Percentiles rank a stretch among this genome's conserved stretches.
Conservation (phyloP, 2,797 vertebrate species). For the Adelosebastes latens region DNA sequence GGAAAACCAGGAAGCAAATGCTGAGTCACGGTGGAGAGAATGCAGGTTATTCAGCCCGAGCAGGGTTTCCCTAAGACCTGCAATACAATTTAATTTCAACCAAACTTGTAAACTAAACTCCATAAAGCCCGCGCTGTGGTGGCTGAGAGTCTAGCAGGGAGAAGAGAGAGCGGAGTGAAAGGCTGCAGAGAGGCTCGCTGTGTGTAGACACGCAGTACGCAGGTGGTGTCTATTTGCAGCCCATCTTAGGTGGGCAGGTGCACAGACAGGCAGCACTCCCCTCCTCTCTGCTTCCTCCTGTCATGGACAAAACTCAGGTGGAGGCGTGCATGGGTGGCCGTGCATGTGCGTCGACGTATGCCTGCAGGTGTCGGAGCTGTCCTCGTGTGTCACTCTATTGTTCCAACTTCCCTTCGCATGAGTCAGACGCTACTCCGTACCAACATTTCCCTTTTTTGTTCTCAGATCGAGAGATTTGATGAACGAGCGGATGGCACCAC, state of each 20-base stretch:
- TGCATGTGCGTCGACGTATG: neutral
- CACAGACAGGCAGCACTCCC: conserved; percentile 45
- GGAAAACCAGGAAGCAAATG: conserved; percentile 46
- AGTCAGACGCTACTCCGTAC: neutral
- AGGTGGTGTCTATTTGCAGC: conserved; percentile 66
- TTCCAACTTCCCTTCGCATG: conserved; percentile 28
- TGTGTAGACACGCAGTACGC: conserved; percentile 32
- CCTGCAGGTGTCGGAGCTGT: conserved; percentile 16
- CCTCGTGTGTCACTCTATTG: conserved; percentile 19
- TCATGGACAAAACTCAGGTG: conserved; percentile 30
- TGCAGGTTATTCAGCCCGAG: conserved; percentile 36
- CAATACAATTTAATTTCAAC: conserved; percentile 20
- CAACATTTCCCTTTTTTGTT: conserved; percentile 27
- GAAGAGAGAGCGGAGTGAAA: conserved; percentile 4
- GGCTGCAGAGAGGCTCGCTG: conserved; percentile 28
- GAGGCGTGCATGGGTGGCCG: neutral
- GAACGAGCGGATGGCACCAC: neutral
- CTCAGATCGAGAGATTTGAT: conserved; percentile 14
- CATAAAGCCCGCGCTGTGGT: neutral
- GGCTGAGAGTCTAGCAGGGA: conserved; percentile 1
- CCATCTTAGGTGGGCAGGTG: conserved; percentile 61
- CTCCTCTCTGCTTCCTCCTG: conserved; percentile 36
- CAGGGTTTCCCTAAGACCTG: conserved; percentile 40
- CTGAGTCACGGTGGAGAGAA: conserved; percentile 61
- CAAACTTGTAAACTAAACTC: conserved; percentile 11